Evolutionary conservation across 2,888 invertebrate species (phyloP).

Genomic region (Coenonympha arcania): DNA sequence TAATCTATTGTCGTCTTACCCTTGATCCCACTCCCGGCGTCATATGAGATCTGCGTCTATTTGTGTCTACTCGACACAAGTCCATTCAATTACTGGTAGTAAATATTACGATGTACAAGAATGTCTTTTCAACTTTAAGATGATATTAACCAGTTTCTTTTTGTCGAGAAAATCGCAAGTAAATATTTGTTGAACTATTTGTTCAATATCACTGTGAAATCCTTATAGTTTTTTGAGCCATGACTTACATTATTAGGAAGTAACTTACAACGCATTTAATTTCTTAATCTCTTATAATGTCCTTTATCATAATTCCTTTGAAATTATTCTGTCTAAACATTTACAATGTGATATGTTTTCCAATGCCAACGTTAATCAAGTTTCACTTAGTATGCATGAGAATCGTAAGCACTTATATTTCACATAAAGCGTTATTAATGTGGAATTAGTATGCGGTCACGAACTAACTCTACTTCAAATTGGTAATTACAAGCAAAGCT

Average conservation of each 20-base stretch:
- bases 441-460: neutral
- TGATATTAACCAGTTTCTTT: no score
- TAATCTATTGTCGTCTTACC: conserved; percentile 57
- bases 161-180: no score
- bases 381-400: conserved; percentile 4
- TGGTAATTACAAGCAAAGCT: neutral
- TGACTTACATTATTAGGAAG: no score
- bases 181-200: no score
- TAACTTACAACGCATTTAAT: no score
- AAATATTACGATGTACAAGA: neutral
- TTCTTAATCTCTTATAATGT: no score
- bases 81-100: conserved; percentile 45
- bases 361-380: neutral
- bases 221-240: no score
- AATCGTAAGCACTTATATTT: neutral
- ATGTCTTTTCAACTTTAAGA: neutral
- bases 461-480: neutral
- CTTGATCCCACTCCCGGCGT: conserved; percentile 29
- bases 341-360: neutral
- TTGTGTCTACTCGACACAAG: conserved; percentile 44
- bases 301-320: no score
- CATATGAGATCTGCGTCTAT: conserved; percentile 52
- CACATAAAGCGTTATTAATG: neutral
- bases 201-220: no score
- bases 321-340: neutral